phyloP scores from a whole-genome alignment of 2,113 vertebrate genomes.

The Ochotona princeps region DNA sequence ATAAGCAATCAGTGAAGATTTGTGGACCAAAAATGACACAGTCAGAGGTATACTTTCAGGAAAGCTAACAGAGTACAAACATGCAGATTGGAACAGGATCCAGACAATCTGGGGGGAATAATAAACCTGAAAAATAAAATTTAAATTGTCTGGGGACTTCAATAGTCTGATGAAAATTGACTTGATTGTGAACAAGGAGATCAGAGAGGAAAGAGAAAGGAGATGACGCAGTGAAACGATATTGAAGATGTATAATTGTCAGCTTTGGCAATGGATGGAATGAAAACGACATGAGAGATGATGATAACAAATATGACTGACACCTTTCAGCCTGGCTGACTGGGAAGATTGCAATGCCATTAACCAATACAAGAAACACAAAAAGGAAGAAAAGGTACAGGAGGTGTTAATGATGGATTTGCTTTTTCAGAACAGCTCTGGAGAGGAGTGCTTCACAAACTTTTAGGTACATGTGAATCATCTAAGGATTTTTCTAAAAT shows the following conservation, averaged over 20 bases:
- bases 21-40: background rate
- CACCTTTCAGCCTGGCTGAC: background rate
- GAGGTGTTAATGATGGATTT: constrained; percentile 22
- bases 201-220: constrained; percentile 8
- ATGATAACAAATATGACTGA: constrained; percentile 5
- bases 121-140: background rate
- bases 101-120: background rate
- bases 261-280: background rate
- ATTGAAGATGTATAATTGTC: background rate
- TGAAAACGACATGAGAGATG: background rate
- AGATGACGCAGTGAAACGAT: background rate
- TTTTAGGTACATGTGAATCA: background rate
- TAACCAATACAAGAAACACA: background rate
- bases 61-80: background rate
- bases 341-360: background rate
- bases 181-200: background rate
- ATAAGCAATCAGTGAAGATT: background rate
- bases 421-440: background rate
- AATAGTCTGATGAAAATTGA: background rate
- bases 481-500: background rate
- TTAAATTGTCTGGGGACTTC: background rate
- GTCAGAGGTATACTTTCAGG: background rate
- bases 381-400: background rate
- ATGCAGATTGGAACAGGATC: background rate
- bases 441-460: background rate